phyloP scores from a whole-genome alignment of 2,797 vertebrate genomes.

The Otolemur crassicaudatus region DNA sequence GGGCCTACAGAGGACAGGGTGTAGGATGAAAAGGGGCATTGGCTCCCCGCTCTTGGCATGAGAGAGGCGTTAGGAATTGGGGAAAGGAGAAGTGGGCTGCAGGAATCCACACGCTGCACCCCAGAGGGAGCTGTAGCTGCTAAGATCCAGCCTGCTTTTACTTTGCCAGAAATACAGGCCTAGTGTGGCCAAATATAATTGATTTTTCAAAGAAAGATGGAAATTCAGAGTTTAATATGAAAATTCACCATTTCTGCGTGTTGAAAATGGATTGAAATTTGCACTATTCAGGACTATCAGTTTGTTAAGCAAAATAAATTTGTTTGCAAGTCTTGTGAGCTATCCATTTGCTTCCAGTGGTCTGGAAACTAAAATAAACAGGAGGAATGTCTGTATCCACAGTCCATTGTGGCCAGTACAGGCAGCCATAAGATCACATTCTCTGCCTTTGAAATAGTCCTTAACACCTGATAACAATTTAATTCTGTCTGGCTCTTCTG shows the following conservation, averaged over 20 bases:
- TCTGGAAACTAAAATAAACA: not conserved
- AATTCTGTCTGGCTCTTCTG: not conserved
- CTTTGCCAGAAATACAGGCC: not conserved
- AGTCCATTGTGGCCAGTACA: not conserved
- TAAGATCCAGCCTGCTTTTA: no score
- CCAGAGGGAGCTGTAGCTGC: not conserved
- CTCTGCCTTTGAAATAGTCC: not conserved
- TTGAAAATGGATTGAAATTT: constrained; percentile 10
- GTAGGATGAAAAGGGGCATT: accelerated
- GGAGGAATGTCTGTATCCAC: not conserved
- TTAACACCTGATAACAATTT: not conserved
- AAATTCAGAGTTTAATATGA: constrained; percentile 19
- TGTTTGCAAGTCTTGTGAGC: not conserved
- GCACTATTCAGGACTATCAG: not conserved
- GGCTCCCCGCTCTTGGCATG: not conserved
- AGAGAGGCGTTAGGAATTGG: not conserved
- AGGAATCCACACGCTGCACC: accelerated
- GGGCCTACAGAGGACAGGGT: not conserved
- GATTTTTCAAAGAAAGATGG: not conserved
- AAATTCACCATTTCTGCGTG: not conserved
- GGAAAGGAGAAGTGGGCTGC: not conserved
- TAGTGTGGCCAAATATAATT: not conserved
- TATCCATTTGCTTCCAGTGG: not conserved
- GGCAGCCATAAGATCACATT: not conserved
- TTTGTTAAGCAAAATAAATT: not conserved